Conservation (phyloP, 2,113 vertebrate species). For the Solenodon paradoxus region DNA sequence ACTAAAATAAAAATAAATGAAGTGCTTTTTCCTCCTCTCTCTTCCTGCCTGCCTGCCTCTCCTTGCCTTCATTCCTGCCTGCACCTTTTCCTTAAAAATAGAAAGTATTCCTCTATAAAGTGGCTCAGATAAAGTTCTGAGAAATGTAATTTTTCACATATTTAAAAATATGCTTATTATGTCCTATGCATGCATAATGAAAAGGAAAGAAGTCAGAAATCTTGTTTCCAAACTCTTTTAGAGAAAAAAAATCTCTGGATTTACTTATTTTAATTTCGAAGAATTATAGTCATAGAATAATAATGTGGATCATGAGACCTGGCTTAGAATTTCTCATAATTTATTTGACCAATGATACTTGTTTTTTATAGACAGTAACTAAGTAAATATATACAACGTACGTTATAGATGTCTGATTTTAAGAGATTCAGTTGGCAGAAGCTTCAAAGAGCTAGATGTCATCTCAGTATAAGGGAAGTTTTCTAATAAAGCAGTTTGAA, state of each 20-base stretch:
- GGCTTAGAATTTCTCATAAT: not conserved
- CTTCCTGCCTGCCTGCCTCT: too few relatives aligned
- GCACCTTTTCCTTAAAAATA: too few relatives aligned
- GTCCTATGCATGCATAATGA: not conserved
- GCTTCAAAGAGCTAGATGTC: not conserved
- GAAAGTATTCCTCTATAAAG: too few relatives aligned
- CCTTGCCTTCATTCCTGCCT: too few relatives aligned
- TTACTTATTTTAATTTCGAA: constrained; percentile 22
- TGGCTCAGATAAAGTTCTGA: not conserved
- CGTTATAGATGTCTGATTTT: not conserved
- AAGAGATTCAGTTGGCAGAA: not conserved
- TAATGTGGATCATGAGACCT: not conserved
- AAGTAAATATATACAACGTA: not conserved
- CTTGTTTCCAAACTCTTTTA: not conserved
- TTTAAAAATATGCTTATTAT: not conserved
- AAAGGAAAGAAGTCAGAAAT: not conserved
- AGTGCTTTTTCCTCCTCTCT: too few relatives aligned
- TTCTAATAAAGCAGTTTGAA: not conserved
- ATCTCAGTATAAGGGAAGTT: not conserved
- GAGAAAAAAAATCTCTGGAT: not conserved
- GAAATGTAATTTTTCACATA: not conserved
- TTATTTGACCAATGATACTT: not conserved
- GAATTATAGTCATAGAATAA: not conserved
- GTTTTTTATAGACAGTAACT: not conserved
- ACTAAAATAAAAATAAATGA: too few relatives aligned